Evolutionary conservation across 2,113 vertebrate species (phyloP), one percentile per base, ranked within the genome.

Genomic region (Psammodynastes pulverulentus): DNA sequence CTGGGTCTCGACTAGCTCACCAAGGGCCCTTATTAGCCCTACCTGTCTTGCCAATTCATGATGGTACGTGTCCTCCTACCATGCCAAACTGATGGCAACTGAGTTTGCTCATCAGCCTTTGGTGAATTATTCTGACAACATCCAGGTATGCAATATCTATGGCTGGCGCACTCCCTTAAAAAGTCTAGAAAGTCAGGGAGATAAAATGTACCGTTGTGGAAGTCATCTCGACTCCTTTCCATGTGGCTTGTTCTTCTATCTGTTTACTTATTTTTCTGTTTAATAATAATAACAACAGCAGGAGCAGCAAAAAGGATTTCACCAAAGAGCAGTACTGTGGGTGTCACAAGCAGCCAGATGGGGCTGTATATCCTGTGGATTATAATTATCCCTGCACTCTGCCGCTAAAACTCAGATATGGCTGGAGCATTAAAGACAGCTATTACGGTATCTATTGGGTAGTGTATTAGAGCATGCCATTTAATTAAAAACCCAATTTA

Each of bases 401-500:
- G 95, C 93, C 90, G 92, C 45, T 48, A 96, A 94, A 92, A 94
- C 94, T 92, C 89, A 95, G 93, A 21, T 94, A 93, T 92, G 92
- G 85, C 94, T 87, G 48, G 0, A 5, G 85, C 93, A 91, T 93
- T 92, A 88, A 96, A 95, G 95, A 94, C 94, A 93, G 62, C 94
- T 96, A 97, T 97, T 97, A 95, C 79, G 0, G 7, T 95, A 94
- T 96, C 96, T 96, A 94, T 92, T 93, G 96, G 96, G 92, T 13
- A 88, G 95, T 88, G 51, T 94, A 95, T 93, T 96, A 96, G 96
- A 95, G 93, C 95, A 90, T 93, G 94, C 89, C 2, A 0, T 96
- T 98, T 97, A 97, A 97, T 97, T 97, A 96, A 96, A 92, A 96
- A 93, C 87, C 91, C 96, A 93, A 96, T 97, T 95, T 96, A 94